Evolutionary conservation across 2,113 vertebrate genomes (phyloP).

Genomic region (Salvelinus sp.): DNA sequence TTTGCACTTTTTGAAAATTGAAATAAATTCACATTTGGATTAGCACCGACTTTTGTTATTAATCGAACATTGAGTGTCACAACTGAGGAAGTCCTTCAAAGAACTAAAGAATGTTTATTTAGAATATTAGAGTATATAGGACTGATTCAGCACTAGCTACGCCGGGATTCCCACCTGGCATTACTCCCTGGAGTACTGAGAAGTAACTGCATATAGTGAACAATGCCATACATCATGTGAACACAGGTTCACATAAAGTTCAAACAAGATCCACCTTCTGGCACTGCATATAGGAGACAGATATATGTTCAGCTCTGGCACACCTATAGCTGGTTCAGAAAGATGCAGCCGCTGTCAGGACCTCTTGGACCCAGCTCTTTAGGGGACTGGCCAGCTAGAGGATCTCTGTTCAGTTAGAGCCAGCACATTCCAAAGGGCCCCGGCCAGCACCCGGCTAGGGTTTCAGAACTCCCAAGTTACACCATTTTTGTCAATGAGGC

Average conservation of each 20-base stretch:
- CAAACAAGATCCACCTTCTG: neutral
- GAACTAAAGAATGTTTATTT: neutral
- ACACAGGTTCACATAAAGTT: neutral
- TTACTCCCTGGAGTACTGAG: neutral
- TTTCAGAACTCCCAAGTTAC: conserved; percentile 60
- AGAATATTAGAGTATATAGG: neutral
- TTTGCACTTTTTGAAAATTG: conserved; percentile 57
- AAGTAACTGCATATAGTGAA: neutral
- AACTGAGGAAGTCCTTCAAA: neutral
- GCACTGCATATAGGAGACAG: conserved; percentile 7
- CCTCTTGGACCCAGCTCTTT: conserved; percentile 10
- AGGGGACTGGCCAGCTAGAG: conserved; percentile 2
- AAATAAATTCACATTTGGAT: conserved; percentile 53
- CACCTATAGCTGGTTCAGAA: conserved; percentile 5
- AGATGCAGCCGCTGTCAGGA: conserved; percentile 11
- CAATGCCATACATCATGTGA: neutral
- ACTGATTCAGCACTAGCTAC: neutral
- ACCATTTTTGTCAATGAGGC: conserved; percentile 48
- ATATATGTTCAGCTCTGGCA: conserved; percentile 19
- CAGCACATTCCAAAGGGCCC: conserved; percentile 24
- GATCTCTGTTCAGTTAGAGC: conserved; percentile 18
- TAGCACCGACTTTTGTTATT: neutral
- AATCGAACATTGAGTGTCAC: neutral
- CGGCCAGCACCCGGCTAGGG: conserved; percentile 37
- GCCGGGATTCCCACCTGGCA: neutral